These are phyloP conservation scores for Dreissena polymorpha DNA, from an alignment of 1,140 invertebrate genomes.

Conservation along the genomic window DNA sequence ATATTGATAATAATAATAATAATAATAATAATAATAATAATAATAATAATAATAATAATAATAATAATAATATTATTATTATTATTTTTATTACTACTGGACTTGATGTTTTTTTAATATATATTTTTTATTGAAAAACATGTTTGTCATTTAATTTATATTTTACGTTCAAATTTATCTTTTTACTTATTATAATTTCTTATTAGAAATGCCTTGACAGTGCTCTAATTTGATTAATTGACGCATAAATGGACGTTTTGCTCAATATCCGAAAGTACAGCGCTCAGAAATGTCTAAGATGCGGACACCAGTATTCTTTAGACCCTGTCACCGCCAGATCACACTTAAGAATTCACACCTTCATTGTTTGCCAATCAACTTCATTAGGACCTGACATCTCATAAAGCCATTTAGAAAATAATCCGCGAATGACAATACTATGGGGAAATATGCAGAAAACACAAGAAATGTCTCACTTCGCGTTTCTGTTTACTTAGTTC, in stretches of 20 bases:
- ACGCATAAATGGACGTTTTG: no score
- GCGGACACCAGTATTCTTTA: not conserved
- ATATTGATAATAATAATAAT: not conserved
- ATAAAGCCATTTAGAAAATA: not conserved
- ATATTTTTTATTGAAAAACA: no score
- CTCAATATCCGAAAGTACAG: not conserved
- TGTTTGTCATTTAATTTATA: no score
- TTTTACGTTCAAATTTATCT: no score
- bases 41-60: not conserved
- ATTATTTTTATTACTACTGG: no score
- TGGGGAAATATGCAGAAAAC: constrained; percentile 14
- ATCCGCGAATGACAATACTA: not conserved
- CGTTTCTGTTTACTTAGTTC: constrained; percentile 35
- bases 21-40: not conserved
- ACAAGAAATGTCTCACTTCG: constrained; percentile 17
- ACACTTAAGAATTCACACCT: not conserved
- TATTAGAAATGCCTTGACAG: no score
- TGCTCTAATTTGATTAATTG: no score
- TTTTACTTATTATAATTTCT: no score
- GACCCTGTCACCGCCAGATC: not conserved
- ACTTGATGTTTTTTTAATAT: no score
- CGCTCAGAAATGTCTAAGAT: not conserved
- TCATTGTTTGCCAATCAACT: not conserved
- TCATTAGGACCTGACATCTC: no score
- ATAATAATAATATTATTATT: not conserved